These are phyloP conservation scores for Cheilosia grossa DNA, from an alignment of 2,888 invertebrate genomes.

Conservation along the genomic window DNA sequence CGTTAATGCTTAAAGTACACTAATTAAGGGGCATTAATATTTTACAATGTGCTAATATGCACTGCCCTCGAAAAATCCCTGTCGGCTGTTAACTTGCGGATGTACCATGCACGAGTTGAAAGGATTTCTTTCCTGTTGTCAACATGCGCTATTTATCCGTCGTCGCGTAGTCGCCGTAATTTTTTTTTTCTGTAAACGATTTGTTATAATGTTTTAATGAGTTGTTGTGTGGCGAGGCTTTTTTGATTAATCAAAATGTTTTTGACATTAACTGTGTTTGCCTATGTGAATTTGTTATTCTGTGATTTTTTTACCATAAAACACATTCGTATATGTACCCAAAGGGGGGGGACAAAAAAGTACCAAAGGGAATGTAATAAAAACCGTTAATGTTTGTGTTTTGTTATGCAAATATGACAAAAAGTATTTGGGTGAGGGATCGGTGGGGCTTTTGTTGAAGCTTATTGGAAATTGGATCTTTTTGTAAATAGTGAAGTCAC, in stretches of 20 bases:
- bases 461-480: conserved; percentile 11
- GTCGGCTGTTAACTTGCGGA: conserved; percentile 63
- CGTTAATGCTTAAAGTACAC: conserved; percentile 69
- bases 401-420: conserved; percentile 49
- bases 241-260: conserved; percentile 72
- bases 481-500: conserved; percentile 1
- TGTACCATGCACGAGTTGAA: conserved; percentile 61
- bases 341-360: neutral
- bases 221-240: conserved; percentile 55
- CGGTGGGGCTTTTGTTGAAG: conserved; percentile 37
- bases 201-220: conserved; percentile 60
- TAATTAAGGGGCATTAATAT: conserved; percentile 73
- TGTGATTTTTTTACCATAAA: conserved; percentile 15
- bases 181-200: conserved; percentile 45
- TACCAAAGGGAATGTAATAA: conserved; percentile 46
- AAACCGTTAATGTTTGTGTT: conserved; percentile 52
- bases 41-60: conserved; percentile 75
- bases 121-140: conserved; percentile 72
- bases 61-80: conserved; percentile 67
- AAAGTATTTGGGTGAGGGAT: conserved; percentile 40
- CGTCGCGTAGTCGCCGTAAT: neutral
- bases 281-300: conserved; percentile 51
- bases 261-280: conserved; percentile 68
- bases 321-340: neutral
- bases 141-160: conserved; percentile 6